Conservation (phyloP, 2,113 vertebrate genomes). For the Syngnathus scovelli region DNA sequence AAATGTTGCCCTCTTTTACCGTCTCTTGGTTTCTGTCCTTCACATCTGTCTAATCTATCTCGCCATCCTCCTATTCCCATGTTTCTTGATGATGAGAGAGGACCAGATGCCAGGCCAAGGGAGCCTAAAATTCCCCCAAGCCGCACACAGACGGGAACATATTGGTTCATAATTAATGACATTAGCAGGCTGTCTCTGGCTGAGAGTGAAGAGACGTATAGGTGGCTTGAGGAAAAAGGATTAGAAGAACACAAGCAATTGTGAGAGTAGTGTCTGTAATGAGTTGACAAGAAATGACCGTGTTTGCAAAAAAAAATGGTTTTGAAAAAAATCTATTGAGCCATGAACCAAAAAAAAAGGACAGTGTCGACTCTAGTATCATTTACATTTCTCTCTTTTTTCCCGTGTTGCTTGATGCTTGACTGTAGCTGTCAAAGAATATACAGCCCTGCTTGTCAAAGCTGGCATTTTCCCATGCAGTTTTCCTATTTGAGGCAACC, state of each 20-base stretch:
- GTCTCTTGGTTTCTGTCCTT: background rate
- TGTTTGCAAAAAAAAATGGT: background rate
- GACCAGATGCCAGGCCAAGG: conserved; percentile 89
- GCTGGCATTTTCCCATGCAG: too few species aligned
- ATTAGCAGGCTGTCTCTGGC: conserved; percentile 76
- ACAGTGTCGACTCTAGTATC: background rate
- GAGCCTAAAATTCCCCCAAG: conserved; percentile 19
- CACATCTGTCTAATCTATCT: conserved; percentile 1
- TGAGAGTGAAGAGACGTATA: conserved; percentile 44
- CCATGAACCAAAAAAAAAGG: background rate
- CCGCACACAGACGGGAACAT: conserved; percentile 61
- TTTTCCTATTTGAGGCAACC: background rate
- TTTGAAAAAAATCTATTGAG: background rate
- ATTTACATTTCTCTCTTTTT: too few species aligned
- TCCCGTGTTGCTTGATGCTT: too few species aligned
- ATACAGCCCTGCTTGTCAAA: too few species aligned
- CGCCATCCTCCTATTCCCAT: conserved; percentile 15
- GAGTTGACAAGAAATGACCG: conserved; percentile 12
- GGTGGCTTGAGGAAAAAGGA: conserved; percentile 16
- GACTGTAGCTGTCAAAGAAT: too few species aligned
- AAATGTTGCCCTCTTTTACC: background rate
- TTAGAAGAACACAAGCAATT: conserved; percentile 47
- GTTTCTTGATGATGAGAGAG: conserved; percentile 35
- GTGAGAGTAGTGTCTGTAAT: conserved; percentile 43
- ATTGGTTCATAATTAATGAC: conserved; percentile 97